phyloP scores from a whole-genome alignment of 2,113 vertebrate genomes.

The Corvus cornix region DNA sequence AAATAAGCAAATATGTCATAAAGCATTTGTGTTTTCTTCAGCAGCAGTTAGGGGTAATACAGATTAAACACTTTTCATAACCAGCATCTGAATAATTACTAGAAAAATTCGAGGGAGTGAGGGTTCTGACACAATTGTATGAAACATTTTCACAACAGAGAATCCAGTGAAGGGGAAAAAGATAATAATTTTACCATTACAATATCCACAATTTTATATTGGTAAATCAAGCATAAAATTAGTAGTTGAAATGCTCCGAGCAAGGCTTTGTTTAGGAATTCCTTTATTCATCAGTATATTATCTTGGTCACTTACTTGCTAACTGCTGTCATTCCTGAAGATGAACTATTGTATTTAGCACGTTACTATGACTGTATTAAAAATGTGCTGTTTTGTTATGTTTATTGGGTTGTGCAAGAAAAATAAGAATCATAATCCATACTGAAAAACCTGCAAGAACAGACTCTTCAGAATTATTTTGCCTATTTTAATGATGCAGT shows the following conservation, averaged over 20 bases:
- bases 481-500: background rate
- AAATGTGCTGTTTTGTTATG: background rate
- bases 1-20: background rate
- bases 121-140: constrained; percentile 52
- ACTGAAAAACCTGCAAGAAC: background rate
- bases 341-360: constrained; percentile 8
- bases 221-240: constrained; percentile 79
- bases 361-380: constrained; percentile 30
- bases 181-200: constrained; percentile 68
- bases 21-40: constrained; percentile 41
- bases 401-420: constrained; percentile 4
- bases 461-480: background rate
- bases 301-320: constrained; percentile 57
- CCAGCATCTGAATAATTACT: constrained; percentile 56
- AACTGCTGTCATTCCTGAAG: constrained; percentile 52
- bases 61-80: constrained; percentile 56
- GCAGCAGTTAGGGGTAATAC: constrained; percentile 20
- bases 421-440: background rate
- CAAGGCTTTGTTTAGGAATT: constrained; percentile 67
- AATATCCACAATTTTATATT: constrained; percentile 71
- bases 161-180: constrained; percentile 66
- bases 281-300: constrained; percentile 59
- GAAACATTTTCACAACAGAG: constrained; percentile 61
- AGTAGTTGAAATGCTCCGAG: constrained; percentile 71
- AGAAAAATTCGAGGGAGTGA: constrained; percentile 34